Evolutionary conservation across 2,113 vertebrate genomes (phyloP), one percentile per base, ranked within the genome.

Genomic region (Hyperoodon ampullatus): DNA sequence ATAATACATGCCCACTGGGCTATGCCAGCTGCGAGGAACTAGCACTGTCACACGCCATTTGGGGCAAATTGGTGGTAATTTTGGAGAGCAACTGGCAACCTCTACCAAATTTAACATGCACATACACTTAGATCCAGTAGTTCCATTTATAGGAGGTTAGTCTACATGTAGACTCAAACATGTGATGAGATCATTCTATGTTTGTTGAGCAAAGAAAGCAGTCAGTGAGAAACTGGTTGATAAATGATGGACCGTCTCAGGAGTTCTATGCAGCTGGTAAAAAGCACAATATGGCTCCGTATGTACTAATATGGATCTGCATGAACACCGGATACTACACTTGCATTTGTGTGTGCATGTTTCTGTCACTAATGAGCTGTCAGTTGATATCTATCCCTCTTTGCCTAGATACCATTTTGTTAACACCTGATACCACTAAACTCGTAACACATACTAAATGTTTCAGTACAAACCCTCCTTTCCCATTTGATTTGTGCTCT

Each of bases 341-440:
- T 65, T 21, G 5, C 24, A 0, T 24, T 5, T n/a, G 0, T 55
- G 7, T 8, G 18, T 35, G 19, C 0, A 8, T 26, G 0, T 4
- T 2, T 61, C 14, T 58, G 26, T 65, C 23, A 33, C 42, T 58
- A 8, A 6, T 8, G 1, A 21, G 18, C 47, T 44, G 0, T 19
- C 68, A 0, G 0, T 13, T 6, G 60, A 19, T 23, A 1, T 4
- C 66, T 18, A 0, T 30, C 26, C 50, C 50, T 21, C 18, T 26
- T 35, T 26, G 39, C 26, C 77, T 18, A 3, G 26, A 16, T 16
- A 2, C 5, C 14, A 1, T 28, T 14, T 26, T 15, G 5, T 65
- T 47, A 24, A 47, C 19, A 16, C 28, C 18, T 5, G 8, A 16
- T 35, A 26, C 58, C 60, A 6, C 21, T 21, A 21, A 63, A 23